Evolutionary conservation across 2,113 vertebrate species (phyloP).

Genomic region (Centropus bengalensis): DNA sequence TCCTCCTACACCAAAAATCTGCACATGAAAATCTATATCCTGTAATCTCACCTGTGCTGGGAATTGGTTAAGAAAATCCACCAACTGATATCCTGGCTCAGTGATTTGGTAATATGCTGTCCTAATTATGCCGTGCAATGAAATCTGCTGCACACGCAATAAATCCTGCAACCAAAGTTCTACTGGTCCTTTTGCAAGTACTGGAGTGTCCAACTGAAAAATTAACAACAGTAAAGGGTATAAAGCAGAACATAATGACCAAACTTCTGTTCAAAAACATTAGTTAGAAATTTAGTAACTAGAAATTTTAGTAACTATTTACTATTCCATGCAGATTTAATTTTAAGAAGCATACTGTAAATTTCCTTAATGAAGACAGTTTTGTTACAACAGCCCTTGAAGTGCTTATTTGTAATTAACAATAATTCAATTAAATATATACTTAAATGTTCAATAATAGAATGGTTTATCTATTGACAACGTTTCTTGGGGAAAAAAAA

Average conservation of each 20-base stretch:
- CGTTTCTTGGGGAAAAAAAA: background rate
- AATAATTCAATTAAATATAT: background rate
- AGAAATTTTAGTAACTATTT: background rate
- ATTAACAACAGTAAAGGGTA: background rate
- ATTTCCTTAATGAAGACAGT: background rate
- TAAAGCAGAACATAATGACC: background rate
- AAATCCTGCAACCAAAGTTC: constrained; percentile 86
- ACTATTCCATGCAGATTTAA: background rate
- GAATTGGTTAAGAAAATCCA: constrained; percentile 82
- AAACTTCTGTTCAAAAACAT: background rate
- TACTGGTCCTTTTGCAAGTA: constrained; percentile 85
- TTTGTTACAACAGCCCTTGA: background rate
- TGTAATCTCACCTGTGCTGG: constrained; percentile 83
- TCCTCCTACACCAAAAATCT: fast-evolving
- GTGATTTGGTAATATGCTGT: constrained; percentile 80
- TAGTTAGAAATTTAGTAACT: background rate
- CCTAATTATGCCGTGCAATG: constrained; percentile 84
- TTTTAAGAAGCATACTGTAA: background rate
- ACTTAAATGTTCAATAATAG: background rate
- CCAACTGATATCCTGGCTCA: constrained; percentile 81
- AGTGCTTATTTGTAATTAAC: background rate
- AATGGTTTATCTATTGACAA: background rate
- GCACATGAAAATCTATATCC: background rate
- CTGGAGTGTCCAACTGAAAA: constrained; percentile 79
- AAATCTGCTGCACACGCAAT: constrained; percentile 79